Evolutionary conservation across 2,888 invertebrate genomes (phyloP).

Genomic region (Quadroppia sp.): DNA sequence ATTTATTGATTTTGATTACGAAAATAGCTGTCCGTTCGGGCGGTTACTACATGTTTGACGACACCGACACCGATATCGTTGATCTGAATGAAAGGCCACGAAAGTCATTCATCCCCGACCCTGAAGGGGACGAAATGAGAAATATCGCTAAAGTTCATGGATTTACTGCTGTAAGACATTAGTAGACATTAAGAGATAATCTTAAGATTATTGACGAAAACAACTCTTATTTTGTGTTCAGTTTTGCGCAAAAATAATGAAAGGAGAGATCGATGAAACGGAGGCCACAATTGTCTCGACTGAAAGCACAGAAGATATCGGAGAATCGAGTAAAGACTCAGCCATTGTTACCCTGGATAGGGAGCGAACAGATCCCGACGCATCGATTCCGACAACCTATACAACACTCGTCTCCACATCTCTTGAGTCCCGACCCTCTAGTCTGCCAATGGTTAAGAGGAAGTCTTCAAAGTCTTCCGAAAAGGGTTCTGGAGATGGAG

Average conservation of each 20-base stretch:
- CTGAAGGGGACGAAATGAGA: constrained; percentile 46
- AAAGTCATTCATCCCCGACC: constrained; percentile 46
- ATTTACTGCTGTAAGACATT: constrained; percentile 46
- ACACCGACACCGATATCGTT: constrained; percentile 71
- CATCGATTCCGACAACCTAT: constrained; percentile 31
- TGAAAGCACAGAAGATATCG: constrained; percentile 50
- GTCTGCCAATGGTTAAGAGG: neutral
- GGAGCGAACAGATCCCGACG: constrained; percentile 29
- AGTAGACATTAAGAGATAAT: too few relatives aligned
- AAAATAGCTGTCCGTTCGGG: constrained; percentile 88
- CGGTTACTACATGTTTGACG: constrained; percentile 99
- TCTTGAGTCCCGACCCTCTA: constrained; percentile 5
- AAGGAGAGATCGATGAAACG: constrained; percentile 66
- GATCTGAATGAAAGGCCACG: constrained; percentile 48
- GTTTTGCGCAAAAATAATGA: constrained; percentile 58
- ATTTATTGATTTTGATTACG: neutral
- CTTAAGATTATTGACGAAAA: neutral
- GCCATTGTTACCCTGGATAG: constrained; percentile 48
- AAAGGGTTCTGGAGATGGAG: constrained; percentile 6
- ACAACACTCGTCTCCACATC: constrained; percentile 46
- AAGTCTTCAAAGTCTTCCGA: neutral
- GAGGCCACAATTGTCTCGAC: constrained; percentile 52
- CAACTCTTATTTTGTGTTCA: constrained; percentile 3
- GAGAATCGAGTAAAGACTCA: constrained; percentile 49
- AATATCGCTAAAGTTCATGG: constrained; percentile 46